phyloP scores from a whole-genome alignment of 2,113 vertebrate genomes.

The Edolisoma coerulescens region DNA sequence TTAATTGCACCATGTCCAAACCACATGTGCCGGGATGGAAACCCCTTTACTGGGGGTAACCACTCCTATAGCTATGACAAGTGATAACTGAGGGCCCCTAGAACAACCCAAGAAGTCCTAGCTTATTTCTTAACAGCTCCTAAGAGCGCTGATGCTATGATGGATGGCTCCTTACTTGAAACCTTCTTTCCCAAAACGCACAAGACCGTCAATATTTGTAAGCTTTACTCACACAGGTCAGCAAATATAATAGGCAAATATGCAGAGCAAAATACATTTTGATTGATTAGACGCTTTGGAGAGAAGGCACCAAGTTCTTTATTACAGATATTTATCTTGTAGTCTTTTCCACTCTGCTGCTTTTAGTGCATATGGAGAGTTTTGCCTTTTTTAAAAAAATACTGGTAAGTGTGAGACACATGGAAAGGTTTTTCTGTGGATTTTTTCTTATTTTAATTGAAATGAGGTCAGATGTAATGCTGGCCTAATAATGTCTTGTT shows the following conservation, averaged over 20 bases:
- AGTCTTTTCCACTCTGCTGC: neutral
- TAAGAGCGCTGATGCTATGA: neutral
- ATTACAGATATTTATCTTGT: slow-evolving; percentile 18
- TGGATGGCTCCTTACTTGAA: neutral
- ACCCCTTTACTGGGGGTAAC: neutral
- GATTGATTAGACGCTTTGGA: slow-evolving; percentile 20
- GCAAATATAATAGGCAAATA: slow-evolving; percentile 40
- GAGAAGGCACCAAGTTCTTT: neutral
- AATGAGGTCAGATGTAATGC: neutral
- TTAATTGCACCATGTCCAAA: neutral
- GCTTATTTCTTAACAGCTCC: neutral
- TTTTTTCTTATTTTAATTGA: slow-evolving; percentile 16
- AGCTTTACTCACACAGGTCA: slow-evolving; percentile 10
- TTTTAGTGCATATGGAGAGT: neutral
- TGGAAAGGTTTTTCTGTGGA: neutral
- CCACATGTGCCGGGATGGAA: neutral
- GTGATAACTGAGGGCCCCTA: neutral
- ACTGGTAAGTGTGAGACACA: neutral
- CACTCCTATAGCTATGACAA: neutral
- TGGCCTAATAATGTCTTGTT: neutral
- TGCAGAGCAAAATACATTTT: slow-evolving; percentile 12
- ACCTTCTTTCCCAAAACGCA: neutral
- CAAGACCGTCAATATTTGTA: neutral
- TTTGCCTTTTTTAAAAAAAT: neutral
- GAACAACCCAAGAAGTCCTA: neutral